Evolutionary conservation across 2,797 vertebrate genomes (phyloP).

Genomic region (Parambassis ranga): DNA sequence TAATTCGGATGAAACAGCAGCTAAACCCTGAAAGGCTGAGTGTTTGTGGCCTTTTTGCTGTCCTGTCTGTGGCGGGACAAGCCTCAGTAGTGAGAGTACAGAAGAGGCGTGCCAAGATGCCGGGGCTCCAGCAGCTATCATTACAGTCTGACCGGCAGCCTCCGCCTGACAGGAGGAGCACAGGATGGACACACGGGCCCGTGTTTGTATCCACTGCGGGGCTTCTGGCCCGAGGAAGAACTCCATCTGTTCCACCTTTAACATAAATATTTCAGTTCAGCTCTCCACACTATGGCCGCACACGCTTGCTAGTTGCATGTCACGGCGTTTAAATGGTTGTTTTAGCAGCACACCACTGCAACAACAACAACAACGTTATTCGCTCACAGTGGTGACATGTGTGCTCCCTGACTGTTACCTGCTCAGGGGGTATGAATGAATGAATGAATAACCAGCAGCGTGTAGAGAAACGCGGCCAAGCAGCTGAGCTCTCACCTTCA

Average conservation of each 20-base stretch:
- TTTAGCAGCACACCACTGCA: not conserved
- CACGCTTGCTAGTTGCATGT: not conserved
- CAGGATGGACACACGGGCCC: conserved; percentile 34
- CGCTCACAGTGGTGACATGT: not conserved
- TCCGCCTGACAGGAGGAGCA: conserved; percentile 39
- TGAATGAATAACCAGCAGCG: conserved; percentile 46
- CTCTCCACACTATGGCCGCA: conserved; percentile 10
- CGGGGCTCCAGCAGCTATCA: conserved; percentile 39
- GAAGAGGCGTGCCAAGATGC: conserved; percentile 48
- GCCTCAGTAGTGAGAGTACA: conserved; percentile 6
- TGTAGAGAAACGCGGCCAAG: conserved; percentile 25
- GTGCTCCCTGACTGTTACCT: conserved; percentile 29
- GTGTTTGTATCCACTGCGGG: not conserved
- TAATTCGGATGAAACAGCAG: not conserved
- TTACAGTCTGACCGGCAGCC: conserved; percentile 27
- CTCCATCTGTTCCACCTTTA: conserved; percentile 17
- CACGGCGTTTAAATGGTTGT: not conserved
- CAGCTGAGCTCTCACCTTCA: conserved; percentile 74
- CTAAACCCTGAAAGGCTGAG: not conserved
- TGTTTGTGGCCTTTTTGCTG: not conserved
- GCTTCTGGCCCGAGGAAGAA: not conserved
- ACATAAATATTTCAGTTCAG: conserved; percentile 53
- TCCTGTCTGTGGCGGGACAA: not conserved
- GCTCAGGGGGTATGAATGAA: conserved; percentile 58
- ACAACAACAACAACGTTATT: not conserved